These are phyloP conservation scores for Criorhina ranunculi DNA, from an alignment of 2,888 invertebrate genomes.

Conservation along the genomic window DNA sequence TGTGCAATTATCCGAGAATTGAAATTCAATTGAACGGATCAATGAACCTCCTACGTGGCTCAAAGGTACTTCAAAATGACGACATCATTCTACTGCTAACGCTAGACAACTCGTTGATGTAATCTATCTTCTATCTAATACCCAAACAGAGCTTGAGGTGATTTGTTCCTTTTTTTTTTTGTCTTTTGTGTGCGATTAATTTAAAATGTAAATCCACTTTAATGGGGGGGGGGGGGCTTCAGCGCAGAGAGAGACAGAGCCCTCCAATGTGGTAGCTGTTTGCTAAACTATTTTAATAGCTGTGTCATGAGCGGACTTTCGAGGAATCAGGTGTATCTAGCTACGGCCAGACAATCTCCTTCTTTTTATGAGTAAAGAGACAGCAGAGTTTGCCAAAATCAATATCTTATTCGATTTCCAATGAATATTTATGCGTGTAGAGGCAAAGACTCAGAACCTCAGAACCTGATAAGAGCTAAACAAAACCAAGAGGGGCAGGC, in stretches of 20 bases:
- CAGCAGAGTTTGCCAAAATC: constrained; percentile 48
- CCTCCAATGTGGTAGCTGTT: constrained; percentile 34
- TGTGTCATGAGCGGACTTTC: constrained; percentile 47
- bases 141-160: background rate
- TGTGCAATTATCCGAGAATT: constrained; percentile 48
- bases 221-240: no score
- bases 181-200: constrained; percentile 14
- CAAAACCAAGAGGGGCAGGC: constrained; percentile 1
- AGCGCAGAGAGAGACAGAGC: constrained; percentile 7
- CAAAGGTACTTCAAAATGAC: constrained; percentile 16
- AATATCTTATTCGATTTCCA: constrained; percentile 26
- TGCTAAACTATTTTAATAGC: constrained; percentile 57
- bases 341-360: background rate
- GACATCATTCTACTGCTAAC: constrained; percentile 29
- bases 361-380: constrained; percentile 40
- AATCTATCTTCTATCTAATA: constrained; percentile 8
- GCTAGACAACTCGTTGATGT: constrained; percentile 13
- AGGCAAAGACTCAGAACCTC: constrained; percentile 14
- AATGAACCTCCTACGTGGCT: constrained; percentile 55
- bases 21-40: constrained; percentile 60
- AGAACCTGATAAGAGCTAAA: constrained; percentile 52
- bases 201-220: constrained; percentile 52
- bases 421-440: constrained; percentile 69
- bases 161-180: background rate
- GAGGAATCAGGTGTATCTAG: constrained; percentile 44